These are phyloP conservation scores for Turritopsis dohrnii DNA, from an alignment of 30 jellyfish, hydroid and myxozoan species.

Conservation along the genomic window DNA sequence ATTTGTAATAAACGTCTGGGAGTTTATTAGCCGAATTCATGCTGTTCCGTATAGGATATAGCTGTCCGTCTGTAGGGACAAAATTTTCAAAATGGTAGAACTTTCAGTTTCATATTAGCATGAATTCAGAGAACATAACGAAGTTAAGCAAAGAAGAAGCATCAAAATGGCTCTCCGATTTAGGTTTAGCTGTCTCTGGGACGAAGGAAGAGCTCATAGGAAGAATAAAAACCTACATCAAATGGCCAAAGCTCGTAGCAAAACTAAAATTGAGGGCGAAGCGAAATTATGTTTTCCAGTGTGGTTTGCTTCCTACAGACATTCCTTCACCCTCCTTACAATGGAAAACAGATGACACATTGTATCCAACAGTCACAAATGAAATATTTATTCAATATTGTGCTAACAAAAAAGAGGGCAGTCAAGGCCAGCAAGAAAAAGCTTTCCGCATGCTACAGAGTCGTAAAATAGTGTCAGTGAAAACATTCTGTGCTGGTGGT, in stretches of 20 bases:
- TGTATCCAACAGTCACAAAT: slow-evolving; percentile 5
- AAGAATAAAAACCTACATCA: too few relatives aligned
- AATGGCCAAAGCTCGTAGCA: background rate
- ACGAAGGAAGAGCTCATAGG: too few relatives aligned
- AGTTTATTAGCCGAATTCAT: too few relatives aligned
- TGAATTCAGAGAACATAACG: too few relatives aligned
- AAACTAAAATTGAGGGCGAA: background rate
- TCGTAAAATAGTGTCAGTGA: background rate
- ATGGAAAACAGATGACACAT: background rate
- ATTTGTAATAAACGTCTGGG: too few relatives aligned
- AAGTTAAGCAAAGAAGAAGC: too few relatives aligned
- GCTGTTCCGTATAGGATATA: too few relatives aligned
- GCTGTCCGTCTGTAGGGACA: too few relatives aligned
- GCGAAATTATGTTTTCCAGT: background rate
- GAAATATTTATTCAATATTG: background rate
- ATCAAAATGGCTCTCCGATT: too few relatives aligned
- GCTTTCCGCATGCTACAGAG: background rate
- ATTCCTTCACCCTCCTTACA: background rate
- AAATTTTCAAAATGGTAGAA: too few relatives aligned
- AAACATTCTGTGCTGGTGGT: background rate
- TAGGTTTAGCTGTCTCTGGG: too few relatives aligned
- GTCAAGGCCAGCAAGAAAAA: slow-evolving; percentile 14
- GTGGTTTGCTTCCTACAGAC: slow-evolving; percentile 15
- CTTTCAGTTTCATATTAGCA: too few relatives aligned
- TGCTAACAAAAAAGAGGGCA: background rate